These are phyloP conservation scores for Herpetotheres cachinnans DNA, from an alignment of 2,113 vertebrate genomes.

Conservation along the genomic window DNA sequence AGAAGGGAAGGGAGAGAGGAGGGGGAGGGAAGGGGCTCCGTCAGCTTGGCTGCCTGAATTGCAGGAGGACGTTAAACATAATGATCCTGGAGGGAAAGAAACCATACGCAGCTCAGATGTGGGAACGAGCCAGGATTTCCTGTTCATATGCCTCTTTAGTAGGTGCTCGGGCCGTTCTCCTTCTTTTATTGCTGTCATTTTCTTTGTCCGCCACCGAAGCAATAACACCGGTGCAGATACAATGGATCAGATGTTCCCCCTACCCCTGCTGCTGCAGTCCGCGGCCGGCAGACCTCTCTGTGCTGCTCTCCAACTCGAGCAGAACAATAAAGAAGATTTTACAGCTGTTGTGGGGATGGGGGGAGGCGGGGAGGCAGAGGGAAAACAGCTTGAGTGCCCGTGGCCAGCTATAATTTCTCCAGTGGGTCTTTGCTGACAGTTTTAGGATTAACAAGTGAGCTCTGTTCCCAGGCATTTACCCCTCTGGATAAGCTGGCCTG, in stretches of 20 bases:
- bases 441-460: slow-evolving; percentile 68
- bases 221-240: slow-evolving; percentile 8
- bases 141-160: slow-evolving; percentile 42
- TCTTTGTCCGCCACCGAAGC: slow-evolving; percentile 23
- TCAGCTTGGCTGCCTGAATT: slow-evolving; percentile 28
- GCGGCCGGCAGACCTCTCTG: not conserved
- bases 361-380: not conserved
- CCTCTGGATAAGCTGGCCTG: slow-evolving; percentile 57
- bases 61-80: slow-evolving; percentile 45
- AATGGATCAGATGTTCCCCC: slow-evolving; percentile 33
- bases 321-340: slow-evolving; percentile 63
- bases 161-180: not conserved
- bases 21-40: slow-evolving; percentile 4
- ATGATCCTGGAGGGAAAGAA: slow-evolving; percentile 42
- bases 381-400: slow-evolving; percentile 60
- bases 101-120: not conserved
- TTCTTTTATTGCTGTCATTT: not conserved
- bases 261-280: slow-evolving; percentile 6
- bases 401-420: slow-evolving; percentile 66
- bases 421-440: slow-evolving; percentile 48
- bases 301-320: not conserved
- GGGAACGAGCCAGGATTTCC: slow-evolving; percentile 45
- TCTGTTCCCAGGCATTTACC: slow-evolving; percentile 62
- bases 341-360: slow-evolving; percentile 53
- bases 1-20: not conserved